Evolutionary conservation across 2,888 invertebrate genomes (phyloP).

Genomic region (Eremobia ochroleuca): DNA sequence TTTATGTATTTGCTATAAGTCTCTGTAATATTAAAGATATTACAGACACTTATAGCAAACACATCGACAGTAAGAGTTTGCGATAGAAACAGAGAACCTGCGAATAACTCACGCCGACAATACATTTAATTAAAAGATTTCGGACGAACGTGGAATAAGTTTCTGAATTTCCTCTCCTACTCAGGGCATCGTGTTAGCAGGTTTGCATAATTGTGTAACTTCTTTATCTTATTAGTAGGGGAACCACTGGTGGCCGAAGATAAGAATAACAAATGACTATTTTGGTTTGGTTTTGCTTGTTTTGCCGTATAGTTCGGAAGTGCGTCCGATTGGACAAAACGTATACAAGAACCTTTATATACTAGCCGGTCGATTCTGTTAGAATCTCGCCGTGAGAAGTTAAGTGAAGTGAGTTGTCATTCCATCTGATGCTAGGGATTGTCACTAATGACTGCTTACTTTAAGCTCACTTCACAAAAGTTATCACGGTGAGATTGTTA

Average conservation of each 20-base stretch:
- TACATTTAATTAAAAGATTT: slow-evolving; percentile 69
- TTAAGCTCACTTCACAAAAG: too few relatives aligned
- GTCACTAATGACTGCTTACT: too few relatives aligned
- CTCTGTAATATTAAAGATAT: too few relatives aligned
- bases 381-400: too few relatives aligned
- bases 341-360: background rate
- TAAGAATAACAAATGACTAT: background rate
- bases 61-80: slow-evolving; percentile 23
- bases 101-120: background rate
- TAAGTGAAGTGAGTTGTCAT: too few relatives aligned
- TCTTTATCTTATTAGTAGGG: slow-evolving; percentile 13
- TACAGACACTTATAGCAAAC: slow-evolving; percentile 7
- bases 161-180: slow-evolving; percentile 55
- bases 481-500: too few relatives aligned
- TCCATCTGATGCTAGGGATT: too few relatives aligned
- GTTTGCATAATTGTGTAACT: slow-evolving; percentile 11
- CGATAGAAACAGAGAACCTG: background rate
- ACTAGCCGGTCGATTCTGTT: too few relatives aligned
- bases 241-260: background rate
- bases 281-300: background rate
- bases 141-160: slow-evolving; percentile 62
- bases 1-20: too few relatives aligned
- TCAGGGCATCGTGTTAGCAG: background rate
- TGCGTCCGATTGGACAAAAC: background rate
- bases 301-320: background rate